Percentiles rank a stretch among this genome's conserved stretches.
Conservation (phyloP, 2,888 invertebrate genomes). For the Drosophila phalerata region DNA sequence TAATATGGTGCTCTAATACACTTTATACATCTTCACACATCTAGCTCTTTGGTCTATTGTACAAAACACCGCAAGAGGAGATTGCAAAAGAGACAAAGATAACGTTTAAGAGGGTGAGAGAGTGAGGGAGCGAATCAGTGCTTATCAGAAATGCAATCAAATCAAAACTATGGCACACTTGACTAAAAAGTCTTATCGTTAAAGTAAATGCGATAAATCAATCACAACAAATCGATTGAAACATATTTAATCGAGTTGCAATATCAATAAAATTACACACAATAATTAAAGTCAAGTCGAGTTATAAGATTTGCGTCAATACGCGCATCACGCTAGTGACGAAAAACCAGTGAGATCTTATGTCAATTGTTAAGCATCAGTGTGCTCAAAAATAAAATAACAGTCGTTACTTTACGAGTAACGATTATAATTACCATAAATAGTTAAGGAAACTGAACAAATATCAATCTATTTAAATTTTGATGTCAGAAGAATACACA, state of each 20-base stretch:
- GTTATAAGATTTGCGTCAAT: slow-evolving; percentile 16
- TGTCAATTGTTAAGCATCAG: too few species aligned
- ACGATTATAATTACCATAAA: background rate
- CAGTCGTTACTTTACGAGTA: background rate
- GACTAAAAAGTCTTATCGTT: slow-evolving; percentile 43
- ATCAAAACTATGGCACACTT: slow-evolving; percentile 41
- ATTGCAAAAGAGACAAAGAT: background rate
- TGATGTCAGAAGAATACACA: background rate
- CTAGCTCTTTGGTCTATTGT: background rate
- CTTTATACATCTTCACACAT: background rate
- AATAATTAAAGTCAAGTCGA: slow-evolving; percentile 38
- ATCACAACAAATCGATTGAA: slow-evolving; percentile 51
- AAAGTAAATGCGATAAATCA: slow-evolving; percentile 56
- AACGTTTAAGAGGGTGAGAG: background rate
- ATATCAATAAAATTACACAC: slow-evolving; percentile 38
- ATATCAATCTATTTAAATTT: slow-evolving; percentile 1
- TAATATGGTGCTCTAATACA: background rate
- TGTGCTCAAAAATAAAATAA: too few species aligned
- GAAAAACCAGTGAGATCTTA: too few species aligned
- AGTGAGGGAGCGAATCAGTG: background rate
- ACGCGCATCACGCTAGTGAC: background rate
- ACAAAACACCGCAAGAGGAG: background rate
- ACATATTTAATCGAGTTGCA: slow-evolving; percentile 25
- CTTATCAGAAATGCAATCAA: slow-evolving; percentile 57
- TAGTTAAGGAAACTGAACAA: background rate